Conservation (phyloP, 2,113 vertebrate genomes). For the Ahaetulla prasina region DNA sequence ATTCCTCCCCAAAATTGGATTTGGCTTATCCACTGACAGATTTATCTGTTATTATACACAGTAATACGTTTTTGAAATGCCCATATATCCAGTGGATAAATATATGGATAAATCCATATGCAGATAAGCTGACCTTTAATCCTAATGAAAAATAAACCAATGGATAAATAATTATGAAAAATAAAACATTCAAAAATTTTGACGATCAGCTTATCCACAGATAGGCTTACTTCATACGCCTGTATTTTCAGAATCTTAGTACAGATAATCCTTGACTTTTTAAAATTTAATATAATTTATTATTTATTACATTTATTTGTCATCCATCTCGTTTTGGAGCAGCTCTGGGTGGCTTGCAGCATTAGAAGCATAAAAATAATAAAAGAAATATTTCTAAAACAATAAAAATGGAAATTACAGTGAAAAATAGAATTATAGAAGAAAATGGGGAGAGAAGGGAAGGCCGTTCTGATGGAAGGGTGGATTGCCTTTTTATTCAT, state of each 20-base stretch:
- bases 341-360: neutral
- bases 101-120: neutral
- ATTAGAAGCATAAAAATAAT: neutral
- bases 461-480: neutral
- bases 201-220: neutral
- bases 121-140: neutral
- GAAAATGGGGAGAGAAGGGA: neutral
- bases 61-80: neutral
- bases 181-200: neutral
- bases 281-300: neutral
- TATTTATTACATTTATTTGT: neutral
- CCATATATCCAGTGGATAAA: neutral
- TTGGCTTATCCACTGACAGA: neutral
- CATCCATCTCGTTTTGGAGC: neutral
- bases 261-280: neutral
- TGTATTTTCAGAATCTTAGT: neutral
- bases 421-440: neutral
- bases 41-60: neutral
- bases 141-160: neutral
- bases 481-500: neutral
- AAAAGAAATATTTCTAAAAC: neutral
- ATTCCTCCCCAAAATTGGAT: neutral
- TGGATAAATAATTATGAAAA: neutral
- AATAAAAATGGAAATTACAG: neutral
- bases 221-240: neutral